A percentile compares a stretch with the other conserved stretches of the same genome.
Evolutionary conservation across 2,888 invertebrate genomes (phyloP).

Genomic region (Anodontia alba): DNA sequence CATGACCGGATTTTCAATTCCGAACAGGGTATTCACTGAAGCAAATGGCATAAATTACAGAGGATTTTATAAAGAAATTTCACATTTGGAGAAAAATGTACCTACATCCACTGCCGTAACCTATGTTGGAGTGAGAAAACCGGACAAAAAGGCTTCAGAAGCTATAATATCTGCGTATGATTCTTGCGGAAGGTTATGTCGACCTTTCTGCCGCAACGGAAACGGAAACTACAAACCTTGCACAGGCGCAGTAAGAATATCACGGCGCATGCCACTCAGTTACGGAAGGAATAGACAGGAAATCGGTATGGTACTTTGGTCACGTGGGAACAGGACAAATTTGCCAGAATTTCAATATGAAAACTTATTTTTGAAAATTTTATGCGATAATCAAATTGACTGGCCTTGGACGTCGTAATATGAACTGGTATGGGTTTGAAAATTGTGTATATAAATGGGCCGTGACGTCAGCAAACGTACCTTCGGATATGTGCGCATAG

Average conservation of each 20-base stretch:
- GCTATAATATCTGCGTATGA: constrained; percentile 66
- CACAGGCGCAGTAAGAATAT: constrained; percentile 57
- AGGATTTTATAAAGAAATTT: constrained; percentile 67
- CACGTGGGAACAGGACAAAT: constrained; percentile 34
- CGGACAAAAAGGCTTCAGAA: constrained; percentile 43
- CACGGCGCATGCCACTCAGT: constrained; percentile 42
- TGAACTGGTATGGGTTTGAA: too few species aligned
- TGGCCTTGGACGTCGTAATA: constrained; percentile 64
- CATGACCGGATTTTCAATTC: constrained; percentile 5
- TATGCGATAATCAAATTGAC: constrained; percentile 50
- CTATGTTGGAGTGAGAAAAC: constrained; percentile 61
- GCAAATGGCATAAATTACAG: constrained; percentile 68
- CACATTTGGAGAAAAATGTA: constrained; percentile 58
- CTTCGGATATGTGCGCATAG: too few species aligned
- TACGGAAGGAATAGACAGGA: constrained; percentile 33
- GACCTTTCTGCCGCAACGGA: constrained; percentile 52
- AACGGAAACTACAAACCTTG: constrained; percentile 46
- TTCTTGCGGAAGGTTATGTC: constrained; percentile 68
- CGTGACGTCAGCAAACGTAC: too few species aligned
- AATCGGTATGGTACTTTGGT: constrained; percentile 52
- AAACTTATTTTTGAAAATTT: constrained; percentile 57
- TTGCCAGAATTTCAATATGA: constrained; percentile 45
- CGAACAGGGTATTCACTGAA: constrained; percentile 54
- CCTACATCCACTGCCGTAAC: constrained; percentile 51
- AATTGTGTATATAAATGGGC: too few species aligned